These are phyloP conservation scores for Todiramphus chloris DNA, from an alignment of 2,113 vertebrate species.

Conservation along the genomic window DNA sequence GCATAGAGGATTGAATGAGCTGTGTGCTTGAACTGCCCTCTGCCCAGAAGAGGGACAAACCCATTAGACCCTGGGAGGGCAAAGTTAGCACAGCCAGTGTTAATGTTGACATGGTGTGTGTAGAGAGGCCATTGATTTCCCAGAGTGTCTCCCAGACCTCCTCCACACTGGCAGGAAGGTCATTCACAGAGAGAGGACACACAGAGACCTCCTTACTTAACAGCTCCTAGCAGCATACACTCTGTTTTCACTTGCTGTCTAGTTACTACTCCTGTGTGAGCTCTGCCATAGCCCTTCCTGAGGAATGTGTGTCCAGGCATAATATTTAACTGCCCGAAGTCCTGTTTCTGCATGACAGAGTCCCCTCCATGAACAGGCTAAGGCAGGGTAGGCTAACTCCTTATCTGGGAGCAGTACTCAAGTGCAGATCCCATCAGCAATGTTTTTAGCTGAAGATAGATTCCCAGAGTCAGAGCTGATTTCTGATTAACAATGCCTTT, in stretches of 20 bases:
- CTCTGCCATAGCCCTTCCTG: not conserved
- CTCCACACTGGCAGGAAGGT: not conserved
- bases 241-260: not conserved
- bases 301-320: not conserved
- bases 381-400: not conserved
- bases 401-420: not conserved
- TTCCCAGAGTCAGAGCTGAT: not conserved
- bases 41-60: not conserved
- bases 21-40: not conserved
- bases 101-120: not conserved
- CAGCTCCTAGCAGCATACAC: not conserved
- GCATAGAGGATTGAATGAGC: not conserved
- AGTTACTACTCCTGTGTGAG: not conserved
- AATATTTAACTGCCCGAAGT: not conserved
- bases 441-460: not conserved
- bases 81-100: not conserved
- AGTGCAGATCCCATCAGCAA: not conserved
- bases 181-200: not conserved
- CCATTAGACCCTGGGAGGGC: not conserved
- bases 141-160: not conserved
- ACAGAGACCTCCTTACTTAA: not conserved
- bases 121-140: not conserved
- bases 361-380: not conserved
- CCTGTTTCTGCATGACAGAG: not conserved
- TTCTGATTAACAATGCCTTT: not conserved